Evolutionary conservation across 2,113 vertebrate genomes (phyloP).

Genomic region (Xenopus borealis): DNA sequence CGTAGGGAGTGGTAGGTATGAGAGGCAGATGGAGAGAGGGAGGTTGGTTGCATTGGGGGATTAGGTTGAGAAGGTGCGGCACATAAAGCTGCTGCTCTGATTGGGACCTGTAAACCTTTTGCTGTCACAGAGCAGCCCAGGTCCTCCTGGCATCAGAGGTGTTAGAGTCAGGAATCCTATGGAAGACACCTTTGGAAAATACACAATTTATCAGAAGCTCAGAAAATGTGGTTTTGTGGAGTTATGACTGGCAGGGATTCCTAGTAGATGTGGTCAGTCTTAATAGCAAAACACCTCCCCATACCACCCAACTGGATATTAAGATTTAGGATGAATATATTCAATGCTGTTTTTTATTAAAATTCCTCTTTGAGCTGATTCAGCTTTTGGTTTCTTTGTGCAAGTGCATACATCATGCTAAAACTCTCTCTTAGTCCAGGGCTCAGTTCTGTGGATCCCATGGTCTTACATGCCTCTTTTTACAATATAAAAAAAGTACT

Average conservation of each 20-base stretch:
- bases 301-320: slow-evolving; percentile 16
- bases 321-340: not conserved
- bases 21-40: too few species aligned
- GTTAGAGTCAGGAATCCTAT: slow-evolving; percentile 30
- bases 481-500: too few species aligned
- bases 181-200: slow-evolving; percentile 36
- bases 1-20: too few species aligned
- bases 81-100: too few species aligned
- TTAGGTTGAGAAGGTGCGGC: too few species aligned
- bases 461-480: too few species aligned
- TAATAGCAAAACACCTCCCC: slow-evolving; percentile 1
- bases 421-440: too few species aligned
- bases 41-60: too few species aligned
- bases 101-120: not conserved
- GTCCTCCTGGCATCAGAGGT: slow-evolving; percentile 22
- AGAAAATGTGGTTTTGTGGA: slow-evolving; percentile 25
- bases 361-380: too few species aligned
- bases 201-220: slow-evolving; percentile 28
- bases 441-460: too few species aligned
- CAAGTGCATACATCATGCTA: too few species aligned
- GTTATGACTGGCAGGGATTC: slow-evolving; percentile 34
- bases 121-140: not conserved
- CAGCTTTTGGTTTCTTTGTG: too few species aligned
- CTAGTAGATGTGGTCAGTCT: slow-evolving; percentile 23
- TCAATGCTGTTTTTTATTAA: slow-evolving; percentile 15